Conservation (phyloP, 2,888 invertebrate genomes). For the Congeria kusceri region DNA sequence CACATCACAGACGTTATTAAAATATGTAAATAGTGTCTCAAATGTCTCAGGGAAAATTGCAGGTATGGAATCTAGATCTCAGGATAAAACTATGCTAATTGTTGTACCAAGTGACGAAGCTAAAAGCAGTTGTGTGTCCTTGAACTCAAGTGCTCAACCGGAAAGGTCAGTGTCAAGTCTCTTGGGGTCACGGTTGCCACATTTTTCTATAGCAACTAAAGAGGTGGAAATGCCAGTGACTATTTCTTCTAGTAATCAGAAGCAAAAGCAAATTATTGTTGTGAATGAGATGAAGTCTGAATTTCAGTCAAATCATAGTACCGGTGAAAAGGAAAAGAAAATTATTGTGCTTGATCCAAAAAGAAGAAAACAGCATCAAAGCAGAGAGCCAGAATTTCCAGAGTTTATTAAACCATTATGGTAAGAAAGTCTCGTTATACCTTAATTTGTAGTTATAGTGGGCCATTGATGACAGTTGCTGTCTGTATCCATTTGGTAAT, state of each 20-base stretch:
- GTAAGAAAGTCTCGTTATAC: constrained; percentile 36
- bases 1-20: background rate
- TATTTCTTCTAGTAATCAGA: constrained; percentile 39
- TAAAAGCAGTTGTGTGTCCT: background rate
- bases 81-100: constrained; percentile 44
- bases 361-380: constrained; percentile 42
- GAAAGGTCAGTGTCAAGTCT: constrained; percentile 47
- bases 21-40: constrained; percentile 2
- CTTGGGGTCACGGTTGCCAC: constrained; percentile 21
- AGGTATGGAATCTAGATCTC: constrained; percentile 16
- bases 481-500: no score
- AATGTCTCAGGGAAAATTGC: constrained; percentile 7
- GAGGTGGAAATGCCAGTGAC: constrained; percentile 41
- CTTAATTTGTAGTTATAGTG: no score
- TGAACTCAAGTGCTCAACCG: constrained; percentile 14
- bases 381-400: constrained; percentile 21
- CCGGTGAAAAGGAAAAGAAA: constrained; percentile 37
- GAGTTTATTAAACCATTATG: constrained; percentile 48
- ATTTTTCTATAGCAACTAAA: background rate
- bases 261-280: constrained; percentile 45
- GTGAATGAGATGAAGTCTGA: constrained; percentile 32
- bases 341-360: constrained; percentile 53
- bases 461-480: no score
- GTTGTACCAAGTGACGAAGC: constrained; percentile 46
- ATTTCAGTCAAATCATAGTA: background rate